A percentile compares a stretch with the other conserved stretches of the same genome.
Evolutionary conservation across 2,888 invertebrate genomes (phyloP).

Genomic region (Amiota mariae): DNA sequence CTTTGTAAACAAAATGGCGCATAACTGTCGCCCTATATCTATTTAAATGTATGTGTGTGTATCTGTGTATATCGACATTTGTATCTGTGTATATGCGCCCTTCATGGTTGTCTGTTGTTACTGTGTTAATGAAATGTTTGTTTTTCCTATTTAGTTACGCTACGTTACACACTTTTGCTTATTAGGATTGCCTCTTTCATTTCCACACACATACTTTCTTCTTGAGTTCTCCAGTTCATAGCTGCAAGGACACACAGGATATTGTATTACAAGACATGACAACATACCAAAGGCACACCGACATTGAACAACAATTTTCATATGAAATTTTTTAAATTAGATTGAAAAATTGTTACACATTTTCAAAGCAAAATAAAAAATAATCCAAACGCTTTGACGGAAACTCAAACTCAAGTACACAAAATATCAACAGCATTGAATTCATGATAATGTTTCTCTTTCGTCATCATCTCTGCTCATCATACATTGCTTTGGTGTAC

Average conservation of each 20-base stretch:
- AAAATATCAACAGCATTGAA: background rate
- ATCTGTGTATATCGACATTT: slow-evolving; percentile 31
- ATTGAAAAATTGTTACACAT: background rate
- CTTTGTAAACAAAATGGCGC: slow-evolving; percentile 39
- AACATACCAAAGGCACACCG: background rate
- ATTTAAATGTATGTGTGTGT: background rate
- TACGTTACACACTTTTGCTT: slow-evolving; percentile 67
- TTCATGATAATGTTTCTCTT: background rate
- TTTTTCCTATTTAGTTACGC: slow-evolving; percentile 65
- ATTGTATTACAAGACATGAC: slow-evolving; percentile 8
- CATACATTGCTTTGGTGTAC: no score
- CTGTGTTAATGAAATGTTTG: slow-evolving; percentile 66
- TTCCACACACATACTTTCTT: background rate
- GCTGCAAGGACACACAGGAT: slow-evolving; percentile 12
- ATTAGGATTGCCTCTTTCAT: slow-evolving; percentile 50
- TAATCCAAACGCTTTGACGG: background rate
- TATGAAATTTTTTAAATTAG: slow-evolving; percentile 3
- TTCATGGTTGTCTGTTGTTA: slow-evolving; percentile 46
- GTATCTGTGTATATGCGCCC: slow-evolving; percentile 17
- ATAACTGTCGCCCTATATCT: slow-evolving; percentile 57
- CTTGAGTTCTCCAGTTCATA: background rate
- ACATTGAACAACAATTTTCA: background rate
- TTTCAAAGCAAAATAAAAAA: background rate
- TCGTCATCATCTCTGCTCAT: no score
- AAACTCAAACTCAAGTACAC: background rate